Base-by-base conservation (phyloP, 2,113 vertebrate genomes). In the Bombycilla garrulus region DNA sequence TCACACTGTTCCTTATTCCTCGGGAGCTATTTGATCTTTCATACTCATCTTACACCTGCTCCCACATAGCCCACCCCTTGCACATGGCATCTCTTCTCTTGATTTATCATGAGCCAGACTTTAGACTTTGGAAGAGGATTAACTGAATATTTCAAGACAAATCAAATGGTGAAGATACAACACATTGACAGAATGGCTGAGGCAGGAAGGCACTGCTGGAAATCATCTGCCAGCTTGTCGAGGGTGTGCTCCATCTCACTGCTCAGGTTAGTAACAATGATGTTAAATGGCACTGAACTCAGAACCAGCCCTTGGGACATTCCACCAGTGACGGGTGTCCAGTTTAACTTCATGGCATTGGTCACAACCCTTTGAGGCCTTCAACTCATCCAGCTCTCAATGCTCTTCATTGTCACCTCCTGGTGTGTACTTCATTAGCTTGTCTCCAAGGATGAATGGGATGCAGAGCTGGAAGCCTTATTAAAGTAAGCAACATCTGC, bases 221-320 rank as follows among this genome's bases (percentile, higher is more conserved):
- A 69, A 65, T 42, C 38, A 64, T 12, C 53, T 64, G 26, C n/a
- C 50, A 81, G 13, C 14, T 24, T 83, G 19, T 7, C 23, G 23
- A 84, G 4, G 16, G 15, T 17, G 23, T 2, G 2, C 21, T 36
- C 12, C 9, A 1, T 47, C 38, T 61, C 53, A 18, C 0, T 50
- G 48, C 6, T 44, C 40, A 67, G 8, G 40, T 69, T 61, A 54
- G 15, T 44, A 50, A 45, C 5, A 12, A 51, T 4, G 4, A 73
- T 7, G 12, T 7, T 25, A 15, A 24, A 64, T 3, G n/a, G 40
- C 45, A 66, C 9, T 24, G n/a, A 79, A 53, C 8, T n/a, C 24
- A n/a, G 31, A 56, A 80, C 16, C 25, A 54, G 33, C 12, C 56
- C 25, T 2, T 42, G 35, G 18, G 22, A 76, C 36, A 31, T 24